Percentiles rank a stretch among this genome's conserved stretches.
phyloP scores from a whole-genome alignment of 2,888 invertebrate species.

The Elegia similella region DNA sequence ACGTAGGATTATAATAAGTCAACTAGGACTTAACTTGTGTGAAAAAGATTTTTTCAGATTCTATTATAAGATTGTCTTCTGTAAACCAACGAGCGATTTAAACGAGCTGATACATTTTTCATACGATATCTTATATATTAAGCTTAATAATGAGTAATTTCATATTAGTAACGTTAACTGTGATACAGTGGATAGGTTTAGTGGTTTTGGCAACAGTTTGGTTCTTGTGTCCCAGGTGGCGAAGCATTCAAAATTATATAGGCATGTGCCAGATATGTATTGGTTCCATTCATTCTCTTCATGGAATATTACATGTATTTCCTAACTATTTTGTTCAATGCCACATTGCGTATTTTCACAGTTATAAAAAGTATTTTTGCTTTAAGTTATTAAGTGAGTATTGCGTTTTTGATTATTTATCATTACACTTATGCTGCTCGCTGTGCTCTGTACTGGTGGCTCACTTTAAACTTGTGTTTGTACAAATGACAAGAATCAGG shows the following conservation, averaged over 20 bases:
- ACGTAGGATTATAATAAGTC: too few relatives aligned
- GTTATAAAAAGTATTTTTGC: background rate
- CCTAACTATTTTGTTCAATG: too few relatives aligned
- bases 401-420: background rate
- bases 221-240: background rate
- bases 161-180: background rate
- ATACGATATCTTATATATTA: too few relatives aligned
- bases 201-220: background rate
- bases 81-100: too few relatives aligned
- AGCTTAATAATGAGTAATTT: too few relatives aligned
- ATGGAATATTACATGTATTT: background rate
- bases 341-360: background rate
- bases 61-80: too few relatives aligned
- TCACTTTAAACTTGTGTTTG: constrained; percentile 1
- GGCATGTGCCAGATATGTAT: background rate
- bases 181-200: background rate
- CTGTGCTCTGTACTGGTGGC: background rate
- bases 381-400: background rate
- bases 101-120: too few relatives aligned
- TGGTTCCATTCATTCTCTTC: background rate
- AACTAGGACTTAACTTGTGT: too few relatives aligned
- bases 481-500: background rate
- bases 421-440: background rate
- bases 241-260: background rate
- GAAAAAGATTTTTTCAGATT: too few relatives aligned